These are phyloP conservation scores for Drosophila pruinosa DNA, from an alignment of 1,140 invertebrate genomes.

Conservation along the genomic window DNA sequence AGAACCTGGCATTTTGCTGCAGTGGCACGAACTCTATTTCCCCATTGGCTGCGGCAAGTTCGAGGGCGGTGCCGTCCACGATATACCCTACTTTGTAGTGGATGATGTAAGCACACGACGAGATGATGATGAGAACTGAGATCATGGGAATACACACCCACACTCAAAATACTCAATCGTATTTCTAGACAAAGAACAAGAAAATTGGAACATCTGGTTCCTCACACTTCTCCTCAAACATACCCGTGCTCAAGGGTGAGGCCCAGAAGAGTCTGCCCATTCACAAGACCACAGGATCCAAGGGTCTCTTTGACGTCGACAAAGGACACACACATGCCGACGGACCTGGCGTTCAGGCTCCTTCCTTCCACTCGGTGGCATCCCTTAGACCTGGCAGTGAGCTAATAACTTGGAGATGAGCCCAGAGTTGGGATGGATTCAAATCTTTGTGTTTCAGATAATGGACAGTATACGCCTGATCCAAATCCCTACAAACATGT, in stretches of 20 bases:
- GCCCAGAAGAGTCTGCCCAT: slow-evolving; percentile 70
- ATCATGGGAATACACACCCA: slow-evolving; percentile 1
- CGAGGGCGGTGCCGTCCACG: slow-evolving; percentile 74
- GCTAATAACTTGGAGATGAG: slow-evolving; percentile 5
- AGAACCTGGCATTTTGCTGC: slow-evolving; percentile 84
- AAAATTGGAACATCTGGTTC: slow-evolving; percentile 22
- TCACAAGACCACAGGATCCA: slow-evolving; percentile 35
- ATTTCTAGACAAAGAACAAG: slow-evolving; percentile 63
- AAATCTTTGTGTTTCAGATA: slow-evolving; percentile 79
- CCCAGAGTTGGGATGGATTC: slow-evolving; percentile 19
- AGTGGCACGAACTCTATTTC: slow-evolving; percentile 86
- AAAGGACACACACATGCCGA: slow-evolving; percentile 71
- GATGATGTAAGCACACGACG: slow-evolving; percentile 56
- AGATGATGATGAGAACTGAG: neutral
- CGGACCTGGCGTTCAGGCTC: slow-evolving; percentile 67
- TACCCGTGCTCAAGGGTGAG: slow-evolving; percentile 57
- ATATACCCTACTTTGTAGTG: slow-evolving; percentile 65
- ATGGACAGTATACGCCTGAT: slow-evolving; percentile 60
- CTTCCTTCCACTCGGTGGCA: slow-evolving; percentile 67
- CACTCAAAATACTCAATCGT: slow-evolving; percentile 16
- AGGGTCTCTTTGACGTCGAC: slow-evolving; percentile 72
- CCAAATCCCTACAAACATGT: slow-evolving; percentile 64
- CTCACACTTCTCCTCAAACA: slow-evolving; percentile 30
- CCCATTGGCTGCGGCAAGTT: slow-evolving; percentile 85
- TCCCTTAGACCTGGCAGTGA: slow-evolving; percentile 66